phyloP scores from a whole-genome alignment of 2,797 vertebrate species.

The Coracias cyanogaster region DNA sequence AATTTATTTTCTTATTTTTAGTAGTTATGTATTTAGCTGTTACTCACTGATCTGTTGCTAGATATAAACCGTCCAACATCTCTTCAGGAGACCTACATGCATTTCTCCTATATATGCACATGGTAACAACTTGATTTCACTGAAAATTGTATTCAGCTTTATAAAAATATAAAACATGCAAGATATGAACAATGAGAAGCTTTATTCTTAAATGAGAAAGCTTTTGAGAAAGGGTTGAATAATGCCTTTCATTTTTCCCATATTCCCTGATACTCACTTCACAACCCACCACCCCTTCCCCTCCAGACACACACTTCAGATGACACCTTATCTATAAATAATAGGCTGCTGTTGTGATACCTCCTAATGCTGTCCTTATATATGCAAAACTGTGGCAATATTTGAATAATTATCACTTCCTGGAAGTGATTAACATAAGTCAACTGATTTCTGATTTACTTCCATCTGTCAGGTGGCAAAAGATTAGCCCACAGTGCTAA shows the following conservation, averaged over 20 bases:
- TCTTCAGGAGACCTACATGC: neutral
- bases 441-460: conserved; percentile 66
- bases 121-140: neutral
- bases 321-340: conserved; percentile 48
- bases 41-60: neutral
- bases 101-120: neutral
- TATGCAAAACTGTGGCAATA: conserved; percentile 45
- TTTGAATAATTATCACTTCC: conserved; percentile 58
- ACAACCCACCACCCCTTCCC: no score
- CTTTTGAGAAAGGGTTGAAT: neutral
- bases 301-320: neutral
- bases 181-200: neutral
- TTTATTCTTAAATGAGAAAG: neutral
- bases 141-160: neutral
- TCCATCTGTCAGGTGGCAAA: conserved; percentile 74
- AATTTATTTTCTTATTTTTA: neutral
- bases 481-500: conserved; percentile 69
- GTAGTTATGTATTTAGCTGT: neutral
- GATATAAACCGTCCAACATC: neutral
- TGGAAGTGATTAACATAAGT: conserved; percentile 55
- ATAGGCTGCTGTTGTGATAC: neutral
- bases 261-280: no score
- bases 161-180: neutral
- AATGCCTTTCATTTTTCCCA: neutral
- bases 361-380: conserved; percentile 21